A percentile compares a stretch with the other conserved stretches of the same genome.
phyloP scores from a whole-genome alignment of 1,140 invertebrate species.

The Augochlora pura region DNA sequence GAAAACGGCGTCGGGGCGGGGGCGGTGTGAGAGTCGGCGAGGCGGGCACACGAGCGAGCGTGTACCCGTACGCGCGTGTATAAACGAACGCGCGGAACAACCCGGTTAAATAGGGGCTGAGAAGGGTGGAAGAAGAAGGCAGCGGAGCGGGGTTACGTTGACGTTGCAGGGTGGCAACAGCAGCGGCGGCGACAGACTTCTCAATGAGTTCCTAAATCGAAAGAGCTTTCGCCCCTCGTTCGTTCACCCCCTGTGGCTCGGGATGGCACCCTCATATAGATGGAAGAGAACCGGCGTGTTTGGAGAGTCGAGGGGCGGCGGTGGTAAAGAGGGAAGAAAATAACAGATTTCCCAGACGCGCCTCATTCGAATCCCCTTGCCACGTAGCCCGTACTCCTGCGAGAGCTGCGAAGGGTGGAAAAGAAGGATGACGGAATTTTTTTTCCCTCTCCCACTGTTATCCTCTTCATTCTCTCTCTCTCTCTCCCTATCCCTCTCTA shows the following conservation, averaged over 20 bases:
- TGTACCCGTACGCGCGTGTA: constrained; percentile 1
- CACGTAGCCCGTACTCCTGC: constrained; percentile 1
- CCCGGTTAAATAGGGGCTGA: constrained; percentile 36
- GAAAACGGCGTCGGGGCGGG: background rate
- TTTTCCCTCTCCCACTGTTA: constrained; percentile 2
- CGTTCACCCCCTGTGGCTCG: constrained; percentile 49
- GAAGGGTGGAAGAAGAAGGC: too few relatives aligned
- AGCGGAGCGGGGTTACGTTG: constrained; percentile 37
- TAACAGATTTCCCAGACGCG: constrained; percentile 65
- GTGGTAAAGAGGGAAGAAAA: constrained; percentile 53
- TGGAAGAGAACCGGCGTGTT: constrained; percentile 38
- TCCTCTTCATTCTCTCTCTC: constrained; percentile 3
- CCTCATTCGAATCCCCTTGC: constrained; percentile 43
- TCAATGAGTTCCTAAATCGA: constrained; percentile 64
- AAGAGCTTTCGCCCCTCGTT: constrained; percentile 52
- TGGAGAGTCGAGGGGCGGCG: constrained; percentile 34
- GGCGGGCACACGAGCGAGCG: too few relatives aligned
- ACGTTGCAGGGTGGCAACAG: constrained; percentile 50
- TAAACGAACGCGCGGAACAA: constrained; percentile 11
- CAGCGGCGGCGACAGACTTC: constrained; percentile 46
- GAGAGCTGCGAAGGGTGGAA: constrained; percentile 1
- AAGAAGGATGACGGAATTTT: constrained; percentile 30
- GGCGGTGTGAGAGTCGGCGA: too few relatives aligned
- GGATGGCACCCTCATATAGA: constrained; percentile 48
- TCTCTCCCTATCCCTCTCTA: constrained; percentile 8